Conservation (phyloP, 1,140 invertebrate species). For the Stenopsyche tienmushanensis region DNA sequence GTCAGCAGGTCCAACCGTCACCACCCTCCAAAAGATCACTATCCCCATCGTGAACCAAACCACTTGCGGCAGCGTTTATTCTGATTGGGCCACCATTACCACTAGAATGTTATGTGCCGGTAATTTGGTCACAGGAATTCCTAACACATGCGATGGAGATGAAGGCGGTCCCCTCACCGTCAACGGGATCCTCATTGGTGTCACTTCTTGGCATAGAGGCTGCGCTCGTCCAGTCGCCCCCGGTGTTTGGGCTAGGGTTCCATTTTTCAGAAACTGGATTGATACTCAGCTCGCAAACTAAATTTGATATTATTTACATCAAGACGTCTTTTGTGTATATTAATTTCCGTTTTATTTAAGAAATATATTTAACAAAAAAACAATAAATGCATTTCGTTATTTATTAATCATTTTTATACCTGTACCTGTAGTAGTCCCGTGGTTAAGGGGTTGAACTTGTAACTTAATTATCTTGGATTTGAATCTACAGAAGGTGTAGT, state of each 20-base stretch:
- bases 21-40: slow-evolving; percentile 46
- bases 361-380: too few relatives aligned
- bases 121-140: slow-evolving; percentile 39
- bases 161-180: slow-evolving; percentile 62
- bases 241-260: slow-evolving; percentile 71
- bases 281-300: slow-evolving; percentile 9
- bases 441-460: too few relatives aligned
- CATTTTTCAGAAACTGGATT: slow-evolving; percentile 63
- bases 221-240: slow-evolving; percentile 66
- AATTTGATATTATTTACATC: too few relatives aligned
- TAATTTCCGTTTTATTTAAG: too few relatives aligned
- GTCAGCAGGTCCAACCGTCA: slow-evolving; percentile 16
- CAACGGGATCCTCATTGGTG: slow-evolving; percentile 59
- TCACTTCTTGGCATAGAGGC: slow-evolving; percentile 73
- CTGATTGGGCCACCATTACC: slow-evolving; percentile 49
- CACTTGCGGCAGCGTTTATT: slow-evolving; percentile 45
- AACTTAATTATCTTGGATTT: too few relatives aligned
- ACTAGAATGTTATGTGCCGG: slow-evolving; percentile 72
- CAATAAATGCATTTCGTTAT: too few relatives aligned
- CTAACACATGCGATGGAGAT: slow-evolving; percentile 51
- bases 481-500: too few relatives aligned
- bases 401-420: too few relatives aligned
- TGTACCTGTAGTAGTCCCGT: too few relatives aligned
- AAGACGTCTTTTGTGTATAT: too few relatives aligned
- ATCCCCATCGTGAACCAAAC: slow-evolving; percentile 48